These are phyloP conservation scores for Nyctibius bracteatus DNA, from an alignment of 2,113 vertebrate species.

Conservation along the genomic window DNA sequence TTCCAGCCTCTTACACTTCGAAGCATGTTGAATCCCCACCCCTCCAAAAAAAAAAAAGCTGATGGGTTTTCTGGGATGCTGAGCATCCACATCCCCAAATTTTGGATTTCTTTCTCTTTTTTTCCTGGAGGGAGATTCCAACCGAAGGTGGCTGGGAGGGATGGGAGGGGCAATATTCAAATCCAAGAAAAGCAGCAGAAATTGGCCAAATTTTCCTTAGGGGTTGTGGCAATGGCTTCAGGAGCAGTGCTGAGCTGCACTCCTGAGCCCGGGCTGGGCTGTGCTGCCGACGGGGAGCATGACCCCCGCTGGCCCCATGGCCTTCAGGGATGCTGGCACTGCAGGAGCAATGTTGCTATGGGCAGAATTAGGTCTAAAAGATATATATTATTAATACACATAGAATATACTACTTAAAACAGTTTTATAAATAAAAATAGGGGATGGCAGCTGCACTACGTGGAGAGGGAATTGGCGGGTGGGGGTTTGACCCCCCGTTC, in stretches of 20 bases:
- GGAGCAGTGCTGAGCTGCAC: not conserved
- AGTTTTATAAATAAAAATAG: not conserved
- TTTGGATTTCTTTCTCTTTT: not conserved
- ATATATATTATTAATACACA: not conserved
- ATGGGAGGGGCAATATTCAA: not conserved
- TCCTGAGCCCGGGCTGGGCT: not conserved
- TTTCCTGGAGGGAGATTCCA: not conserved
- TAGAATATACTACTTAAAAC: not conserved
- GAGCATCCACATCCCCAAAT: not conserved
- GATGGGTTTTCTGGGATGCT: not conserved
- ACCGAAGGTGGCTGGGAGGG: not conserved
- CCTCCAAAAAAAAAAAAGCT: not conserved
- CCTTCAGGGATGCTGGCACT: not conserved
- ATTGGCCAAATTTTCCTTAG: not conserved
- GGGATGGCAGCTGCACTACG: rapidly evolving
- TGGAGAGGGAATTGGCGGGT: not conserved
- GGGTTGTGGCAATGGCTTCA: not conserved
- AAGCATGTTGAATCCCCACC: not conserved
- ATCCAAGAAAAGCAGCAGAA: not conserved
- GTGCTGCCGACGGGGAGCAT: rapidly evolving
- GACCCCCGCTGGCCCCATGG: rapidly evolving
- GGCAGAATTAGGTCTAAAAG: not conserved
- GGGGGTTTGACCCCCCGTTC: rapidly evolving
- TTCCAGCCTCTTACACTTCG: not conserved
- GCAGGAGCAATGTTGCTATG: not conserved